These are phyloP conservation scores for Gracilinanus agilis DNA, from an alignment of 2,113 vertebrate species.

Conservation along the genomic window DNA sequence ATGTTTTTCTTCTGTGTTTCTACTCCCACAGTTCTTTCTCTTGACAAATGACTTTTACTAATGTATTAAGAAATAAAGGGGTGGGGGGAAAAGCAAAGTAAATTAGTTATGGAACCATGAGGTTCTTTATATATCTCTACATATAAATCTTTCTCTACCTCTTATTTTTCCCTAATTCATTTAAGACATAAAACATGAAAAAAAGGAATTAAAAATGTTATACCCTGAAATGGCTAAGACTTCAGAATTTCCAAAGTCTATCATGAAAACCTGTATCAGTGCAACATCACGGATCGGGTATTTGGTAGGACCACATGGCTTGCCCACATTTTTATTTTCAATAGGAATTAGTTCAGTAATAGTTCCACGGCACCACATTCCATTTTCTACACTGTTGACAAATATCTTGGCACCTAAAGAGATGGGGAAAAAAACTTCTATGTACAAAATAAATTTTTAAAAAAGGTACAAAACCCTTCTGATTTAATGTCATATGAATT, in stretches of 20 bases:
- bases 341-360: slow-evolving; percentile 86
- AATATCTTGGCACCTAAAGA: slow-evolving; percentile 86
- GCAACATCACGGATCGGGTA: slow-evolving; percentile 85
- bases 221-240: slow-evolving; percentile 86
- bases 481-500: neutral
- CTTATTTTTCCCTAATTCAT: slow-evolving; percentile 7
- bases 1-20: no score
- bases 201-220: slow-evolving; percentile 58
- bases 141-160: slow-evolving; percentile 31
- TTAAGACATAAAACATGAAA: slow-evolving; percentile 40
- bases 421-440: slow-evolving; percentile 44
- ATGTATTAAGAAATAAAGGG: slow-evolving; percentile 28
- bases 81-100: slow-evolving; percentile 35
- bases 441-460: neutral
- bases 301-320: slow-evolving; percentile 72
- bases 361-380: slow-evolving; percentile 89
- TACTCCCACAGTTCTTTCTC: neutral
- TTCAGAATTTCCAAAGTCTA: slow-evolving; percentile 89
- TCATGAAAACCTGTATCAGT: slow-evolving; percentile 85
- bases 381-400: slow-evolving; percentile 81
- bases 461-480: neutral
- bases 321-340: slow-evolving; percentile 72
- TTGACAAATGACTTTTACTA: slow-evolving; percentile 34
- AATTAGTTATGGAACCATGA: slow-evolving; percentile 17
- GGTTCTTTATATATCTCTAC: neutral